Evolutionary conservation across 2,888 invertebrate species (phyloP).

Genomic region (Alsophila aescularia): DNA sequence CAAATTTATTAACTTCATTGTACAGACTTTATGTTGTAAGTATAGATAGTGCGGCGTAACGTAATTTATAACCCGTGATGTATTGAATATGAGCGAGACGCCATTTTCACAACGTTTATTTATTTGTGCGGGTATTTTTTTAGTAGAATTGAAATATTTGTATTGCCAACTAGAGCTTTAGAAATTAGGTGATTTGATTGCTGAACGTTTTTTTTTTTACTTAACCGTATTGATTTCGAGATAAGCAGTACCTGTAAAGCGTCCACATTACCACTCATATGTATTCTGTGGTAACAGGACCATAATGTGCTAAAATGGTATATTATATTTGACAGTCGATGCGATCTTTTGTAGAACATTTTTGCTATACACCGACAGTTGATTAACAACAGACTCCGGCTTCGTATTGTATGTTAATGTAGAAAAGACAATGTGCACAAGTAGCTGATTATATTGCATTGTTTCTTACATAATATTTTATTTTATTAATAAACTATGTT

Average conservation of each 20-base stretch:
- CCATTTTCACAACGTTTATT: too few relatives aligned
- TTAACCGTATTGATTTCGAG: too few relatives aligned
- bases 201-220: background rate
- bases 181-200: background rate
- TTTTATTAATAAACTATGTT: conserved; percentile 37
- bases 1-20: too few relatives aligned
- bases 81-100: too few relatives aligned
- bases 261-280: too few relatives aligned
- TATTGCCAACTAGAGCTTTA: background rate
- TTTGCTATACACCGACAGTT: background rate
- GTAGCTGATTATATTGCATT: conserved; percentile 18
- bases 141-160: background rate
- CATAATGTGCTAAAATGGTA: too few relatives aligned
- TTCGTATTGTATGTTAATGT: conserved; percentile 2
- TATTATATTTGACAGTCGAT: background rate
- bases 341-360: background rate
- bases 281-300: too few relatives aligned
- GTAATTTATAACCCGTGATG: too few relatives aligned
- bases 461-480: conserved; percentile 29
- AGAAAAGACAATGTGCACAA: conserved; percentile 34
- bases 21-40: too few relatives aligned
- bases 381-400: background rate
- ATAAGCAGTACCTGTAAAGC: too few relatives aligned
- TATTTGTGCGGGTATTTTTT: too few relatives aligned
- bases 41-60: too few relatives aligned